phyloP scores from a whole-genome alignment of 2,113 vertebrate species.

The Potamarius usumacintae region DNA sequence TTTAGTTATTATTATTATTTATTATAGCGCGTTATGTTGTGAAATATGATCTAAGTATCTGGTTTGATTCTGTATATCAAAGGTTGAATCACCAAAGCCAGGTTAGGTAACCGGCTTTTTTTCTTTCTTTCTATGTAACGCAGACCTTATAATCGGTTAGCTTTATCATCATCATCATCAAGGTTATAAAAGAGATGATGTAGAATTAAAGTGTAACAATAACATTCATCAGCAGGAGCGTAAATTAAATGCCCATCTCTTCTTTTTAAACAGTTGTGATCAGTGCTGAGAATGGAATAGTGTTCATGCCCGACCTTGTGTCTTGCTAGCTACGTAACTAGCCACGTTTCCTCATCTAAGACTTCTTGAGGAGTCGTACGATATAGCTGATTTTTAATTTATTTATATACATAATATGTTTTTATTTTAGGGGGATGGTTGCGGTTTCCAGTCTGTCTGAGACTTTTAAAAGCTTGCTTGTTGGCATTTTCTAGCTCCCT shows the following conservation, averaged over 20 bases:
- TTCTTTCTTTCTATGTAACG: not conserved
- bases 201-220: too few relatives aligned
- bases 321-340: not conserved
- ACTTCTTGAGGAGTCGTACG: not conserved
- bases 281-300: too few relatives aligned
- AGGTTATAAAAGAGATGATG: not conserved
- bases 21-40: too few relatives aligned
- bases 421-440: too few relatives aligned
- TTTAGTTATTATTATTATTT: too few relatives aligned
- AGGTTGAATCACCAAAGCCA: not conserved
- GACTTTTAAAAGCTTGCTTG: not conserved
- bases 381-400: not conserved
- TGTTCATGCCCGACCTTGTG: constrained; percentile 17
- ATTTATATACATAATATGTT: too few relatives aligned
- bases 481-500: not conserved
- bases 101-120: not conserved
- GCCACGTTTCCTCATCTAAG: not conserved
- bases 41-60: not conserved
- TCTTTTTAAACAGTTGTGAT: not conserved
- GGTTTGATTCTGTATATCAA: not conserved
- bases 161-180: too few relatives aligned
- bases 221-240: not conserved
- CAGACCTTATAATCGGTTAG: not conserved
- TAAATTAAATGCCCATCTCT: not conserved
- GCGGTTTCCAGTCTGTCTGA: not conserved